Conservation (phyloP, 2,888 invertebrate species). For the Salticus scenicus region DNA sequence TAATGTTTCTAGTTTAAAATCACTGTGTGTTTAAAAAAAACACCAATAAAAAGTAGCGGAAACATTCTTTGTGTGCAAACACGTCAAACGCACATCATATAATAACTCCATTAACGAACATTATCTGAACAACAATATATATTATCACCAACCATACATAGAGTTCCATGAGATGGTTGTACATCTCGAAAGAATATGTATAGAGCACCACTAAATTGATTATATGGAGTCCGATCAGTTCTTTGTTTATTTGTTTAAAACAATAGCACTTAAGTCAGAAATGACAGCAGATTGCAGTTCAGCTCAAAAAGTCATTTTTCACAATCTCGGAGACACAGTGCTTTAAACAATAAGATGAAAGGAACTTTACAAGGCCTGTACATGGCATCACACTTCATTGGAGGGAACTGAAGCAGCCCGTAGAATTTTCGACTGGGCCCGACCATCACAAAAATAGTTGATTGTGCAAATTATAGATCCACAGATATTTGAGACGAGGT, state of each 20-base stretch:
- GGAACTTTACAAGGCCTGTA: conserved; percentile 68
- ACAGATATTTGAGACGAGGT: conserved; percentile 36
- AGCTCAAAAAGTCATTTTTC: neutral
- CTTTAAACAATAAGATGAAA: conserved; percentile 52
- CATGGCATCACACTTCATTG: conserved; percentile 61
- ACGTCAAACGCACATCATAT: conserved; percentile 58
- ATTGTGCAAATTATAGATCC: conserved; percentile 63
- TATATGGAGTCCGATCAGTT: conserved; percentile 45
- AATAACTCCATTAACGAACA: conserved; percentile 58
- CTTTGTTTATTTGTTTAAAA: conserved; percentile 33
- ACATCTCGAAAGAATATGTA: conserved; percentile 52
- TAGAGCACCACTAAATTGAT: conserved; percentile 69
- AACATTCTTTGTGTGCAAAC: conserved; percentile 54
- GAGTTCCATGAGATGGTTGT: conserved; percentile 37
- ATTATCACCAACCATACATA: conserved; percentile 66
- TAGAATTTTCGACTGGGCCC: conserved; percentile 12
- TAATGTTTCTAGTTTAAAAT: conserved; percentile 58
- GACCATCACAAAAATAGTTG: conserved; percentile 23
- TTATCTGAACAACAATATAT: conserved; percentile 68
- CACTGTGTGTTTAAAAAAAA: conserved; percentile 61
- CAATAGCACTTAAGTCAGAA: conserved; percentile 63
- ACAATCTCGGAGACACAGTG: conserved; percentile 45
- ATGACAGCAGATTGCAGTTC: conserved; percentile 27
- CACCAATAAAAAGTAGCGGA: conserved; percentile 63
- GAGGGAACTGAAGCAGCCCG: conserved; percentile 54